These are phyloP conservation scores for Netta rufina DNA, from an alignment of 2,797 vertebrate species.

Conservation along the genomic window DNA sequence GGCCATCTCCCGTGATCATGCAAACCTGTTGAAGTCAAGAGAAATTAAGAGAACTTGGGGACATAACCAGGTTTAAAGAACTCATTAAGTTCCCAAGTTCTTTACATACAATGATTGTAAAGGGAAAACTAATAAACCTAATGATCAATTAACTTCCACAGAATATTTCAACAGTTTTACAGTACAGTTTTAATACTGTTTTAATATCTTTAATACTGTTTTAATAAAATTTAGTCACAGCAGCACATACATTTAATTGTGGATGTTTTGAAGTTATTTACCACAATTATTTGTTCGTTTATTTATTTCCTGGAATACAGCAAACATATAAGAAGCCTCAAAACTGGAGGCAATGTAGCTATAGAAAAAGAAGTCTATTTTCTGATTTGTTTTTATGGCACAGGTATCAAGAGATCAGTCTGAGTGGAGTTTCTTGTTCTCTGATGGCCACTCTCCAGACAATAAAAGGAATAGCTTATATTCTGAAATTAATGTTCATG, in stretches of 20 bases:
- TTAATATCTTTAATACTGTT: too few species aligned
- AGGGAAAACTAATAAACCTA: not conserved
- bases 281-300: not conserved
- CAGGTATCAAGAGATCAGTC: not conserved
- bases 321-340: not conserved
- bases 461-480: constrained; percentile 31
- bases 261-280: not conserved
- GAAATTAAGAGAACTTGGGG: not conserved
- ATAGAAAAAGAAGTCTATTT: not conserved
- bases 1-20: rapidly evolving
- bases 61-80: not conserved
- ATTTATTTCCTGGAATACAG: not conserved
- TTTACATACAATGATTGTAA: not conserved
- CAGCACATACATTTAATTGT: not conserved
- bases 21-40: not conserved
- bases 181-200: not conserved
- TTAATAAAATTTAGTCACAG: not conserved
- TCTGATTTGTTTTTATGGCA: not conserved
- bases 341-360: not conserved
- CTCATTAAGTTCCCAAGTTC: not conserved
- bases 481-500: constrained; percentile 43
- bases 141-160: not conserved
- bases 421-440: not conserved
- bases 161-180: not conserved
- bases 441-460: not conserved